Evolutionary conservation across 2,113 vertebrate genomes (phyloP), one percentile per base, ranked within the genome.

Genomic region (Microtus montanus): DNA sequence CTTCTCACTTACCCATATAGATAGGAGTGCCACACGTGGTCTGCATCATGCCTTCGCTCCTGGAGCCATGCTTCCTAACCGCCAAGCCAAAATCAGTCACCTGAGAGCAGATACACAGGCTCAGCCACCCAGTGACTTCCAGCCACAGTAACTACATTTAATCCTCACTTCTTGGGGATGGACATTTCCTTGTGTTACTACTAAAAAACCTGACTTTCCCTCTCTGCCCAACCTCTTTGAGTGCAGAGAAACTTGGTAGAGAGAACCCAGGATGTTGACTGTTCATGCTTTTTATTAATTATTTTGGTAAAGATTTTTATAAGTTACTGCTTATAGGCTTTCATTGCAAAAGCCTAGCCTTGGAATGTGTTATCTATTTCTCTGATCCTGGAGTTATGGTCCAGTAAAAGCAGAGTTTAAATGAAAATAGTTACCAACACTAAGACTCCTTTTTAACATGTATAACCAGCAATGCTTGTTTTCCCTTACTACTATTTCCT

Each of bases 51-150:
- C 97, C 98, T 87, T 98, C 98, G 95, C 98, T 98, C 87, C 99
- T 98, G 10, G 89, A 52, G 54, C 99, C 98, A 3, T 97, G 97
- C 87, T 98, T 99, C 98, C 98, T 98, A 82, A 99, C 98, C 0
- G 99, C 98, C 93, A 99, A 98, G 96, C 99, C 99, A 87, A 99
- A 99, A 96, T 99, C 99, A 93, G 98, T 99, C 96, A 99, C 99
- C 99, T 99, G 92, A 44, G 54, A 91, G 85, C 93, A 97, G 58
- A 92, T 90, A 93, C 47, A 33, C n/a, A 63, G 30, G 63, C 41
- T 47, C 8, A n/a, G 70, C 68, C 93, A 91, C 24, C 71, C 33
- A 63, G 26, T 44, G 89, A 78, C 52, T 84, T 61, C 71, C n/a
- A 77, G 20, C n/a, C 71, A 77, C 2, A 20, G 35, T 47, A 74